Base-by-base conservation (phyloP, 2,113 vertebrate species). In the Thymallus thymallus region DNA sequence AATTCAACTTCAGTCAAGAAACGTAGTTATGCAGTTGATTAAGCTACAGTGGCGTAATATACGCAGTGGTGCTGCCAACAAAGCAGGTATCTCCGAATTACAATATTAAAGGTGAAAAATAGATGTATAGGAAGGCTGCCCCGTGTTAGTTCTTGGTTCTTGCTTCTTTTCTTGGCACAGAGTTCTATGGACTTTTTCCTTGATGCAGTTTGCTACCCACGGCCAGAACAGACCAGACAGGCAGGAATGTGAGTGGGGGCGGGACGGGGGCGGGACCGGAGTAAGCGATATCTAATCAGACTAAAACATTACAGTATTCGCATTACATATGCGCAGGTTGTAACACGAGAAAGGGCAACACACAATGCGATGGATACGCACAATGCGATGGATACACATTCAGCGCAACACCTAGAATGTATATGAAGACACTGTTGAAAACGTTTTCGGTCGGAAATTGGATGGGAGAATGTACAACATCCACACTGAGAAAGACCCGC, bases 181-280 rank as follows among this genome's bases (percentile, higher is more conserved):
- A 66, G 7, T 9, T 66, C 30, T 10, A 46, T 45, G 18, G 66
- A 68, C 66, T 68, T 68, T 41, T 45, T 67, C n/a, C 35, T 14
- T 46, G n/a, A 46, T 23, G 6, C 35, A 68, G 66, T 68, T 68
- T 29, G 4, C 16, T 66, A 13, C 9, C 35, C 35, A n/a, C 10
- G 20, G 18, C 14, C 18, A n/a, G 48, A 51, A 2, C 4, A 51
- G 35, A n/a, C 58, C 68, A 81, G 79, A 63, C 80, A 35, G 70
- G 23, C 68, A 78, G 83, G 85, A 85, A 83, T 87, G 69, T 67
- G 35, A 9, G 80, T 64, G 63, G 45, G 80, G 80, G 77, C 66
- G 81, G 79, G 71, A 41, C 9, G 10, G 0, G 26, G 26, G 26
- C 26, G 26, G 26, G 26, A 56, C 55, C 60, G 71, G 74, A 75